Percentiles rank a stretch among this genome's conserved stretches.
phyloP scores from a whole-genome alignment of 1,140 invertebrate genomes.

The Drosophila pandora region DNA sequence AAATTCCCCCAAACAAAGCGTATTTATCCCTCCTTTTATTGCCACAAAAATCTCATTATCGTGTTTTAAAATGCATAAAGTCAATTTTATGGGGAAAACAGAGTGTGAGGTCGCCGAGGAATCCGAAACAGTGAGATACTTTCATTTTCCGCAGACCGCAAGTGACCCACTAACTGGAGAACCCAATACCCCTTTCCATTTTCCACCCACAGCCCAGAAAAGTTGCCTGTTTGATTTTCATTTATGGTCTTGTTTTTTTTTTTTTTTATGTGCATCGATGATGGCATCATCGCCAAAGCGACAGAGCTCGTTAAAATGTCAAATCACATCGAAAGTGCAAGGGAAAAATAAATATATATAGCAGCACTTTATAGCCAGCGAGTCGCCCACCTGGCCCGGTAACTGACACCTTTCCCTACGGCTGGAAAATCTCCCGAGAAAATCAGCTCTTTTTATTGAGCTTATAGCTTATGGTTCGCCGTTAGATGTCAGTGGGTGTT shows the following conservation, averaged over 20 bases:
- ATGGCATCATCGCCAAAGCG: constrained; percentile 55
- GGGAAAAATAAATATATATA: constrained; percentile 11
- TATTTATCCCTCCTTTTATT: not conserved
- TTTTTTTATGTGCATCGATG: constrained; percentile 53
- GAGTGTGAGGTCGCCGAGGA: constrained; percentile 3
- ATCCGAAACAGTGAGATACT: constrained; percentile 12
- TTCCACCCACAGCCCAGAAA: not conserved
- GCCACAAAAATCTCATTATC: constrained; percentile 9
- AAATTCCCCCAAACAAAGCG: not conserved
- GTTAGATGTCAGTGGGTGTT: constrained; percentile 42
- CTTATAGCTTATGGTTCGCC: constrained; percentile 6
- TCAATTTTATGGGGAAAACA: constrained; percentile 24
- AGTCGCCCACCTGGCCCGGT: constrained; percentile 24
- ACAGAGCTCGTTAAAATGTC: constrained; percentile 44
- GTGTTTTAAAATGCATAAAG: constrained; percentile 17
- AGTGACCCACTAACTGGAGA: constrained; percentile 39
- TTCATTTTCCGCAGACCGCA: constrained; percentile 26
- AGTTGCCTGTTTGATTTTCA: constrained; percentile 13
- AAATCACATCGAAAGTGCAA: constrained; percentile 63
- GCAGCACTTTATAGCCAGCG: not conserved
- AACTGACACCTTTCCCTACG: constrained; percentile 27
- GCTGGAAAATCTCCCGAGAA: constrained; percentile 23
- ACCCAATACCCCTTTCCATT: not conserved
- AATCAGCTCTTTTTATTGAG: constrained; percentile 29
- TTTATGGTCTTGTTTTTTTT: not conserved